Conservation (phyloP, 37 sponge, comb jelly and placozoan genomes). For the Eunapius fragilis region DNA sequence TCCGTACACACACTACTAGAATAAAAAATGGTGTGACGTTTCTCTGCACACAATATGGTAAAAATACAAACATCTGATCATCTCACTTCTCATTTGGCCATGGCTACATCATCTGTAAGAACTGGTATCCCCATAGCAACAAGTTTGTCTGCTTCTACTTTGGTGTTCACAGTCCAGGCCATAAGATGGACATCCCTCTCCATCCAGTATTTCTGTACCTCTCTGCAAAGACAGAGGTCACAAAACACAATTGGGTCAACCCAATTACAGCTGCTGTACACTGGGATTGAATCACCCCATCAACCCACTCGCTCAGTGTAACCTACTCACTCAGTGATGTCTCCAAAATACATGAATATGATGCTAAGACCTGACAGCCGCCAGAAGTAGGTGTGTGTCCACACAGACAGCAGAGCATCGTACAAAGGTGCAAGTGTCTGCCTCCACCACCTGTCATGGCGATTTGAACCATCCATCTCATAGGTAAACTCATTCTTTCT, state of each 20-base stretch:
- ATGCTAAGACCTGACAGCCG: neutral
- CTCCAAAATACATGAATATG: neutral
- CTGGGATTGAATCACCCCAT: too few relatives aligned
- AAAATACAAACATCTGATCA: too few relatives aligned
- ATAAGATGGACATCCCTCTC: neutral
- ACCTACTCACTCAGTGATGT: constrained; percentile 8
- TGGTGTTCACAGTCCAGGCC: neutral
- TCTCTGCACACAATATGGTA: neutral
- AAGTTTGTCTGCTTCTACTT: neutral
- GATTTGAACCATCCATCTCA: constrained; percentile 2
- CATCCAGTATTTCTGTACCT: neutral
- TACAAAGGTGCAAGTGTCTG: constrained; percentile 1
- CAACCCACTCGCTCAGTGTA: neutral
- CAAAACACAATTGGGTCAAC: neutral
- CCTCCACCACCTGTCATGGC: constrained; percentile 12
- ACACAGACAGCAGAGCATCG: neutral
- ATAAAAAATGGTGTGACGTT: neutral
- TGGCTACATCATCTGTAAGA: neutral
- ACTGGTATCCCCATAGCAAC: neutral
- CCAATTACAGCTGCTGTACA: too few relatives aligned
- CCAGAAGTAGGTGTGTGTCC: neutral
- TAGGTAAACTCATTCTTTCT: constrained; percentile 1
- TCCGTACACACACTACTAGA: neutral
- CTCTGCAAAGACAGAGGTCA: neutral
- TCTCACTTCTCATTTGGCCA: neutral